A percentile compares a stretch with the other conserved stretches of the same genome.
Conservation (phyloP, 2,113 vertebrate genomes). For the Coptodon bakossiorum region DNA sequence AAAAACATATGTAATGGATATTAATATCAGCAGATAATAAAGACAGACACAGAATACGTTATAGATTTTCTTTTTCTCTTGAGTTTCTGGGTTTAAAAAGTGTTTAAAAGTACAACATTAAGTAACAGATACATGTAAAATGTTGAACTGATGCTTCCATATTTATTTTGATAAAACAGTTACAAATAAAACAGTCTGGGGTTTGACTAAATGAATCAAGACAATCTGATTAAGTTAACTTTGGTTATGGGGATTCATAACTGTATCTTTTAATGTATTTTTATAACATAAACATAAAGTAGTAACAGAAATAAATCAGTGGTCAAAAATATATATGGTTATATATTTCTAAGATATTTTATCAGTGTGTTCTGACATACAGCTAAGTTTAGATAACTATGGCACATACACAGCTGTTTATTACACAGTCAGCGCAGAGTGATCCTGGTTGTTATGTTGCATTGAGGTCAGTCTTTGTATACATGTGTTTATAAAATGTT, state of each 20-base stretch:
- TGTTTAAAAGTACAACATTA: neutral
- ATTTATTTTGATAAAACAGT: neutral
- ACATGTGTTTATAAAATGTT: neutral
- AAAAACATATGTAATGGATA: neutral
- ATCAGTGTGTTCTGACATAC: neutral
- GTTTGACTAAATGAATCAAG: neutral
- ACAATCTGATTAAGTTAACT: neutral
- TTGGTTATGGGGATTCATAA: neutral
- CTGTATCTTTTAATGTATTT: neutral
- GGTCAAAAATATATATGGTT: neutral
- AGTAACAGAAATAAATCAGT: neutral
- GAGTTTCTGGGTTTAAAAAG: neutral
- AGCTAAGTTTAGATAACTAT: neutral
- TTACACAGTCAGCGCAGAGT: neutral
- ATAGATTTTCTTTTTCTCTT: neutral
- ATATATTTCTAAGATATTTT: neutral
- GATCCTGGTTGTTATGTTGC: neutral
- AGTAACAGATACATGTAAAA: neutral
- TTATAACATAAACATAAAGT: neutral
- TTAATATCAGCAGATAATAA: neutral
- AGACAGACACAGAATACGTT: neutral
- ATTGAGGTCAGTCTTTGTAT: neutral
- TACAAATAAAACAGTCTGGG: neutral
- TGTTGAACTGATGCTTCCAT: neutral
- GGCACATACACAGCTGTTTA: neutral